These are phyloP conservation scores for Agrotis clavis DNA, from an alignment of 2,888 invertebrate genomes.

Conservation along the genomic window DNA sequence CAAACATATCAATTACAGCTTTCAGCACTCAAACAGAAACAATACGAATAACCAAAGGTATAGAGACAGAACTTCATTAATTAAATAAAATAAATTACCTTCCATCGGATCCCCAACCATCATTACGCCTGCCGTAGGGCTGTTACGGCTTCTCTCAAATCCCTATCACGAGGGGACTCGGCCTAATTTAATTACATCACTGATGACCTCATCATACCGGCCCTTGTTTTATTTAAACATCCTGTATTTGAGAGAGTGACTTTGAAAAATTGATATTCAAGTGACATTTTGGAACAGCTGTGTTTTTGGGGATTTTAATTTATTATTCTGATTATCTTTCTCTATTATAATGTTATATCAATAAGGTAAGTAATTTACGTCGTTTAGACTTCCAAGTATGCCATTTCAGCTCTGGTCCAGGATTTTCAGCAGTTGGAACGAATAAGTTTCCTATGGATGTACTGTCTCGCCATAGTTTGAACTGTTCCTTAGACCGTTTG, in stretches of 20 bases:
- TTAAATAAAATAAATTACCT: slow-evolving; percentile 46
- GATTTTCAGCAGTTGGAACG: no score
- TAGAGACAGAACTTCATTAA: slow-evolving; percentile 28
- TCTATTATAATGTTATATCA: no score
- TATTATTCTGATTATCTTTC: background rate
- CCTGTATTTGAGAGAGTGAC: slow-evolving; percentile 70
- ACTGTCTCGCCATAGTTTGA: no score
- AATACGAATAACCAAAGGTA: background rate
- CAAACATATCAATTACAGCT: background rate
- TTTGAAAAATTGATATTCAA: slow-evolving; percentile 76
- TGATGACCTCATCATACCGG: slow-evolving; percentile 80
- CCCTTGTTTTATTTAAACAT: slow-evolving; percentile 70
- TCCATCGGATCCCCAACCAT: slow-evolving; percentile 43
- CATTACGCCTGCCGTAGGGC: slow-evolving; percentile 44
- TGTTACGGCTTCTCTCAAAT: slow-evolving; percentile 62
- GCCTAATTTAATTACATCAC: slow-evolving; percentile 82
- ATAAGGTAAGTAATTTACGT: no score
- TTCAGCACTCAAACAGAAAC: background rate
- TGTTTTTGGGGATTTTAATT: slow-evolving; percentile 21
- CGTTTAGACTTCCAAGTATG: no score
- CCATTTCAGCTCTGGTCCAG: no score
- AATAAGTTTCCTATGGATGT: no score
- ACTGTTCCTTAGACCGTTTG: no score
- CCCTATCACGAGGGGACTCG: slow-evolving; percentile 71
- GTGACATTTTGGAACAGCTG: slow-evolving; percentile 44